Evolutionary conservation across 2,888 invertebrate species (phyloP).

Genomic region (Limulus polyphemus): DNA sequence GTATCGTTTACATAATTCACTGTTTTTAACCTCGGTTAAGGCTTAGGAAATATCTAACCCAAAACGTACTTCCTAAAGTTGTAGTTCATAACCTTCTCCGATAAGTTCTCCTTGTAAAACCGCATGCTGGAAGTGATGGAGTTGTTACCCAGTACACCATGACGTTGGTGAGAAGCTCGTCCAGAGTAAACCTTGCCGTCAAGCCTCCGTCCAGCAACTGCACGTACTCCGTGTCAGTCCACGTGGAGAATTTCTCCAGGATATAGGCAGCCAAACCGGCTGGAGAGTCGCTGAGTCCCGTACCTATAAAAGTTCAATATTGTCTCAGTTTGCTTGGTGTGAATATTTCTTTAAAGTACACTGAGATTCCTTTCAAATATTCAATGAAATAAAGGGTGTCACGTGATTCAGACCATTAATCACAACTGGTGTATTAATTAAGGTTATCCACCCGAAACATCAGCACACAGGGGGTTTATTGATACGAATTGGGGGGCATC

Average conservation of each 20-base stretch:
- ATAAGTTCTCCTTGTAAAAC: constrained; percentile 58
- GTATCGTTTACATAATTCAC: constrained; percentile 1
- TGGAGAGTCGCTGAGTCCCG: constrained; percentile 60
- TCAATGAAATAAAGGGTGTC: no score
- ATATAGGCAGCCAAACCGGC: constrained; percentile 78
- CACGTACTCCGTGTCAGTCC: constrained; percentile 48
- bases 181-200: constrained; percentile 49
- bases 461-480: no score
- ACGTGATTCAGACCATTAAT: no score
- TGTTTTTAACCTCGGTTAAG: no score
- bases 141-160: constrained; percentile 70
- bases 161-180: constrained; percentile 59
- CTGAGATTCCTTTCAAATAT: no score
- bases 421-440: no score
- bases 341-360: no score
- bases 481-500: no score
- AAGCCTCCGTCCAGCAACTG: constrained; percentile 52
- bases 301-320: constrained; percentile 47
- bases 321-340: no score
- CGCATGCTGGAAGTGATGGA: constrained; percentile 61
- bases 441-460: no score
- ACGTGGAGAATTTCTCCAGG: constrained; percentile 70
- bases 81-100: no score
- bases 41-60: no score
- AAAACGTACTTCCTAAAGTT: background rate